These are phyloP conservation scores for Heliconius charithonia DNA, from an alignment of 2,888 invertebrate species.

Conservation along the genomic window DNA sequence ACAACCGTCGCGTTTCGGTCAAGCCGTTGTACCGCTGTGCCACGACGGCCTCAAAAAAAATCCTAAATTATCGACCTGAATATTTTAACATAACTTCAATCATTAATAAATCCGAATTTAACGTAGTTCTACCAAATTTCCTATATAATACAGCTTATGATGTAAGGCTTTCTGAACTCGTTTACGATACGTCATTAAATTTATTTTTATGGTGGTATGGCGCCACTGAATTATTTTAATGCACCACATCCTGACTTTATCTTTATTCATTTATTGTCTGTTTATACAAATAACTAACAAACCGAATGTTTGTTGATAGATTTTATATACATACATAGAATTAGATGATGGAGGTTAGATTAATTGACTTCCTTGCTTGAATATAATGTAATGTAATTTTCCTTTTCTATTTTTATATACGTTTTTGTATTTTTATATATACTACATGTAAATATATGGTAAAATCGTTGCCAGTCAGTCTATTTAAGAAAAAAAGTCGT, in stretches of 20 bases:
- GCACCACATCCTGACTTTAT: conserved; percentile 36
- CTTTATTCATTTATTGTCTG: conserved; percentile 37
- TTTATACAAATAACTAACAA: conserved; percentile 36
- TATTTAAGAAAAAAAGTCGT: no score
- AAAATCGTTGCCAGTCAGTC: no score
- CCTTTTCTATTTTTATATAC: not conserved
- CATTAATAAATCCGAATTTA: not conserved
- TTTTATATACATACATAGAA: not conserved
- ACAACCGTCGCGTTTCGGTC: no score
- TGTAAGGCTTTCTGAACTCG: conserved; percentile 36
- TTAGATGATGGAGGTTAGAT: not conserved
- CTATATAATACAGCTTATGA: conserved; percentile 31
- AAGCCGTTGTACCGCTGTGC: no score
- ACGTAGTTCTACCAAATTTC: conserved; percentile 32
- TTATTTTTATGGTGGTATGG: conserved; percentile 41
- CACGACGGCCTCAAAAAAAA: no score
- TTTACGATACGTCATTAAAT: conserved; percentile 36
- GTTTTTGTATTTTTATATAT: no score
- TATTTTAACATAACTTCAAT: not conserved
- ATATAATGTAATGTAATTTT: not conserved
- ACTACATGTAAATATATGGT: no score
- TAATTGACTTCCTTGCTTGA: not conserved
- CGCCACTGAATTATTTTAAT: conserved; percentile 40
- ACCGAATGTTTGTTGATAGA: conserved; percentile 21
- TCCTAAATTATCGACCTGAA: not conserved